Conservation (phyloP, 2,888 invertebrate genomes). For the Serrognathus titanus region DNA sequence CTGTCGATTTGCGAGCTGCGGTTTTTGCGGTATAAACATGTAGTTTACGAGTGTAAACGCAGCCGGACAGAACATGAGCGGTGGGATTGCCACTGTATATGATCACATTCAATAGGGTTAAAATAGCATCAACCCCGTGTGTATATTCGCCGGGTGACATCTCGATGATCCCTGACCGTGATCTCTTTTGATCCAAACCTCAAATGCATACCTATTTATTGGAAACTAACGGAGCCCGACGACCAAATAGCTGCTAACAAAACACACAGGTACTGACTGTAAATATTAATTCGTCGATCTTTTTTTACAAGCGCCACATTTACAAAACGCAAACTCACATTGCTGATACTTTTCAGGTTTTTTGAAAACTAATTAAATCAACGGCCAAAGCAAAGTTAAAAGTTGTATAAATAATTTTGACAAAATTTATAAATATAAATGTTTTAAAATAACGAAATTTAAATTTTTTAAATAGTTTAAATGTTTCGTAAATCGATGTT, state of each 20-base stretch:
- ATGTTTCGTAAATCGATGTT: no score
- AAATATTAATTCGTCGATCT: no score
- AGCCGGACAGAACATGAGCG: conserved; percentile 46
- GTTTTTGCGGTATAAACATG: conserved; percentile 53
- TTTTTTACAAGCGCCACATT: no score
- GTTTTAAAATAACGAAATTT: no score
- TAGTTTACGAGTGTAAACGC: conserved; percentile 48
- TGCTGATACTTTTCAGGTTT: no score
- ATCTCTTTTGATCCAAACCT: conserved; percentile 32
- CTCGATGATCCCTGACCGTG: conserved; percentile 37
- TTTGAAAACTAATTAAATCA: no score
- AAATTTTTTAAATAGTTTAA: no score
- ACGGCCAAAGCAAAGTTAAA: no score
- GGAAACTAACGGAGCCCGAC: conserved; percentile 2
- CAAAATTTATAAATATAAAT: no score
- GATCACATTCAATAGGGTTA: conserved; percentile 44
- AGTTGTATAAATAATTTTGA: no score
- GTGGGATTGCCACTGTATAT: conserved; percentile 46
- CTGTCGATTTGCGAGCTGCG: conserved; percentile 51
- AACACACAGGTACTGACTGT: neutral
- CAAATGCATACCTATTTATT: conserved; percentile 34
- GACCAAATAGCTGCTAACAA: neutral
- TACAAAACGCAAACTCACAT: no score
- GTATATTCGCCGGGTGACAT: conserved; percentile 38
- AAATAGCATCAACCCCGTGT: conserved; percentile 38